A percentile compares a stretch with the other conserved stretches of the same genome.
These are phyloP conservation scores for Athene noctua DNA, from an alignment of 2,113 vertebrate genomes.

Conservation along the genomic window DNA sequence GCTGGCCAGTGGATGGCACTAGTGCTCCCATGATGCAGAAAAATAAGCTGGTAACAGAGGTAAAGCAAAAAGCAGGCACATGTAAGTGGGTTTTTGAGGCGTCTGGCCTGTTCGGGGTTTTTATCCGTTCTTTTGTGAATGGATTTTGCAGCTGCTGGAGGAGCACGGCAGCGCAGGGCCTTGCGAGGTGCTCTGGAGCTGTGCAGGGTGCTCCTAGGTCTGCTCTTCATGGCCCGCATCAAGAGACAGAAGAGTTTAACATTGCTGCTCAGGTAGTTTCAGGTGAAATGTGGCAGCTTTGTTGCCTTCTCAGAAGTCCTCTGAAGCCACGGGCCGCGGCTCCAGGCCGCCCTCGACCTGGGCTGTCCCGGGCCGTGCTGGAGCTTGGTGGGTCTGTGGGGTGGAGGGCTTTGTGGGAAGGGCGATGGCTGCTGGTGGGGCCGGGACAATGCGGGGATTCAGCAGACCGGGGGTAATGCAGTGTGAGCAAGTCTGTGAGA, in stretches of 20 bases:
- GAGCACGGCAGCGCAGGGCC: background rate
- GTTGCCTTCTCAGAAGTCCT: background rate
- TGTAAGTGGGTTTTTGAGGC: background rate
- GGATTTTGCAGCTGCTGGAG: background rate
- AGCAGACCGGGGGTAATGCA: constrained; percentile 51
- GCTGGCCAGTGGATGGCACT: constrained; percentile 29
- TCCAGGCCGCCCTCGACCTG: fast-evolving
- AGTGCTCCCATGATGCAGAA: background rate
- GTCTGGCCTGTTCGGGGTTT: background rate
- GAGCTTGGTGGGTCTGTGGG: fast-evolving
- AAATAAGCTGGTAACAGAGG: fast-evolving
- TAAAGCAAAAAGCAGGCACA: background rate
- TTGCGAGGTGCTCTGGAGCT: background rate
- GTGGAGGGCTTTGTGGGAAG: background rate
- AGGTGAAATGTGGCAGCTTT: background rate
- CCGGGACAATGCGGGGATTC: constrained; percentile 58
- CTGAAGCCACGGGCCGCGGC: fast-evolving
- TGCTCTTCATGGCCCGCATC: fast-evolving
- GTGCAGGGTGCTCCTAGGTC: fast-evolving
- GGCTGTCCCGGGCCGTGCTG: background rate
- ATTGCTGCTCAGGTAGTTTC: fast-evolving
- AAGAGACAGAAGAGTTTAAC: background rate
- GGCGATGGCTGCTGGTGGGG: background rate
- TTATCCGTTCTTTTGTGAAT: fast-evolving
- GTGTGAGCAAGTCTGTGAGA: constrained; percentile 19